Percentiles rank a stretch among this genome's conserved stretches.
These are phyloP conservation scores for Acanthaster planci DNA, from an alignment of 35 echinoderm and acorn worm species.

Conservation along the genomic window DNA sequence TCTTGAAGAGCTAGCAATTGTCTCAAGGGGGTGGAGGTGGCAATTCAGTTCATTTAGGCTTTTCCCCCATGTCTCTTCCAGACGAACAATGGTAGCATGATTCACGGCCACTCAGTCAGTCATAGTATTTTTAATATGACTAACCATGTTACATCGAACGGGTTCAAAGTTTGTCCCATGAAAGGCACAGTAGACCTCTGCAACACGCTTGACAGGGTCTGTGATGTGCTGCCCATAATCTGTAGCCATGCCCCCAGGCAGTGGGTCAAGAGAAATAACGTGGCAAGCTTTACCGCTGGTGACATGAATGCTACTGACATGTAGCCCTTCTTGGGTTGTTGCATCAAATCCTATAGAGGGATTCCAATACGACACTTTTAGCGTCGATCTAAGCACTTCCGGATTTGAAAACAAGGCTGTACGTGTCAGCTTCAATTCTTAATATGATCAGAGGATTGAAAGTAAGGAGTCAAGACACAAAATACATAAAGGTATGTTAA, in stretches of 20 bases:
- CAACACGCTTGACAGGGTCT: constrained; percentile 10
- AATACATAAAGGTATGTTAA: no score
- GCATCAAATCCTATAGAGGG: constrained; percentile 64
- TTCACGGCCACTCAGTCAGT: not conserved
- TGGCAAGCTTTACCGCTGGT: constrained; percentile 5
- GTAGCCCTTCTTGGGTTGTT: constrained; percentile 56
- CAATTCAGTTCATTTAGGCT: constrained; percentile 30
- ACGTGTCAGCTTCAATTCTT: no score
- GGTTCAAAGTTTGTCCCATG: not conserved
- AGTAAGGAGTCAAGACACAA: no score
- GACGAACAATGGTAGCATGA: constrained; percentile 20
- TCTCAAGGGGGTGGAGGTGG: constrained; percentile 37
- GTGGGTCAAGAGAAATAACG: constrained; percentile 39
- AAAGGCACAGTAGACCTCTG: constrained; percentile 12
- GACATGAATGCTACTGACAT: constrained; percentile 45
- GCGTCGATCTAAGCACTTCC: no score
- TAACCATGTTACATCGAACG: constrained; percentile 6
- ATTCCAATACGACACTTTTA: no score
- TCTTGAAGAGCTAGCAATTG: constrained; percentile 13
- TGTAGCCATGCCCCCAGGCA: constrained; percentile 42
- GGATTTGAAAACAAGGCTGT: no score
- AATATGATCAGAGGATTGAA: no score
- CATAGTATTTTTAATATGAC: constrained; percentile 26
- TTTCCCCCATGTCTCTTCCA: constrained; percentile 24
- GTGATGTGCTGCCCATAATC: constrained; percentile 39